Base-by-base conservation (phyloP, 2,888 invertebrate species). In the Cryptocheilus praepositus region DNA sequence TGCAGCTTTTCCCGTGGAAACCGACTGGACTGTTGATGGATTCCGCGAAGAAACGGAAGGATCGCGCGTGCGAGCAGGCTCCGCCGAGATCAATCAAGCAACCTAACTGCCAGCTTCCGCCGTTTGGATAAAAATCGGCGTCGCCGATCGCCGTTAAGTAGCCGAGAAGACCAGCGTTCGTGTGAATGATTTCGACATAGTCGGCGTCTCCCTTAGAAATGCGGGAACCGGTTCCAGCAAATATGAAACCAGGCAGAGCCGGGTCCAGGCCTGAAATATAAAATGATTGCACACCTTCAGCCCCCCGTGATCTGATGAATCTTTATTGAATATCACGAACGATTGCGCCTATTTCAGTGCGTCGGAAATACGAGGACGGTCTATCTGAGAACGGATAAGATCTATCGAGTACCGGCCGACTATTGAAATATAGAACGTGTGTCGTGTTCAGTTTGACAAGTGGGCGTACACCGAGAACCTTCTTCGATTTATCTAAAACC, bases 101-200 rank as follows among this genome's bases (percentile, higher is more conserved):
- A 0, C 88, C 88, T 0, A 71, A 60, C 68, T 90, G 90, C 3
- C 49, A 61, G 1, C 28, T n/a, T 0, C 89, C 89, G 3, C 89
- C 89, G 56, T 89, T 89, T 0, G 89, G 89, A 70, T 84, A 89
- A 66, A 88, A 89, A 64, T 89, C 89, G 16, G 79, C 81, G 54
- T 88, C 79, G 3, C 89, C 89, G n/a, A 89, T 81, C 0, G 87
- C 78, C 0, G 69, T 43, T 0, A 74, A 58, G 62, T 82, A 86
- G 4, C 89, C 89, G 2, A 89, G 77, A 0, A 83, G 60, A 3
- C 87, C 88, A 0, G 81, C 85, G 44, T 85, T 87, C 3, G 89
- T 89, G 72, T 89, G 89, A 46, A 89, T 86, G 5, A 88, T 85
- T 67, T 88, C 85, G 0, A 89, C 89, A 67, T 86, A 82, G 0